phyloP scores from a whole-genome alignment of 2,113 vertebrate genomes.

The Toxostoma redivivum region DNA sequence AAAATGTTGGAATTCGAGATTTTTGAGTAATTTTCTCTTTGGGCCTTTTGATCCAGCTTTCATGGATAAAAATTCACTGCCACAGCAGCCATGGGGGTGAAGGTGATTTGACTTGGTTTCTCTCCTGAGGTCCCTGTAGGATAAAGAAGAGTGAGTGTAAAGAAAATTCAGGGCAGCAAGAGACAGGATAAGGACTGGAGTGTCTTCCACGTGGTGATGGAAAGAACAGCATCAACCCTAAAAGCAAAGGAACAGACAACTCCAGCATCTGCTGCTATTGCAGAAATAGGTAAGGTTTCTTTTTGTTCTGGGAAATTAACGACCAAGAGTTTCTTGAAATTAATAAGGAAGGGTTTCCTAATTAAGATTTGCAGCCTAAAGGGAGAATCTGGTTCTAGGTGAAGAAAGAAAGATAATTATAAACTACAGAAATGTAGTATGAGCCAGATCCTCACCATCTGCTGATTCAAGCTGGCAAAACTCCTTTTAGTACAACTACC shows the following conservation, averaged over 20 bases:
- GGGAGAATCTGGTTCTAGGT: conserved; percentile 21
- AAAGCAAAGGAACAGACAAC: neutral
- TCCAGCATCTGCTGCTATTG: neutral
- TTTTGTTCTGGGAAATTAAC: neutral
- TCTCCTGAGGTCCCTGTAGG: neutral
- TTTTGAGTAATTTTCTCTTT: neutral
- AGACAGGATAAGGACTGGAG: neutral
- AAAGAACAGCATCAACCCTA: neutral
- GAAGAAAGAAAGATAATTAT: conserved; percentile 33
- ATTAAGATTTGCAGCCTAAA: conserved; percentile 39
- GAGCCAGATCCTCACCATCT: conserved; percentile 27
- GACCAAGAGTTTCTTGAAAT: neutral
- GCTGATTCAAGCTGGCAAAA: conserved; percentile 26
- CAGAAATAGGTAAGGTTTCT: conserved; percentile 38
- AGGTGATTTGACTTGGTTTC: conserved; percentile 2
- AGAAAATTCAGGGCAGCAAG: conserved; percentile 11
- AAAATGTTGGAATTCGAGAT: neutral
- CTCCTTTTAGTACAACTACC: neutral
- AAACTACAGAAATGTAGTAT: neutral
- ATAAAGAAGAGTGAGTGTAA: neutral
- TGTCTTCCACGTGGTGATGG: neutral
- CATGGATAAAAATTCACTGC: neutral
- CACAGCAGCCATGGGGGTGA: neutral
- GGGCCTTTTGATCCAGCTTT: neutral
- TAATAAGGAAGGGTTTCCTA: conserved; percentile 17